phyloP scores from a whole-genome alignment of 2,888 invertebrate genomes.

The Halictus quadricinctus region DNA sequence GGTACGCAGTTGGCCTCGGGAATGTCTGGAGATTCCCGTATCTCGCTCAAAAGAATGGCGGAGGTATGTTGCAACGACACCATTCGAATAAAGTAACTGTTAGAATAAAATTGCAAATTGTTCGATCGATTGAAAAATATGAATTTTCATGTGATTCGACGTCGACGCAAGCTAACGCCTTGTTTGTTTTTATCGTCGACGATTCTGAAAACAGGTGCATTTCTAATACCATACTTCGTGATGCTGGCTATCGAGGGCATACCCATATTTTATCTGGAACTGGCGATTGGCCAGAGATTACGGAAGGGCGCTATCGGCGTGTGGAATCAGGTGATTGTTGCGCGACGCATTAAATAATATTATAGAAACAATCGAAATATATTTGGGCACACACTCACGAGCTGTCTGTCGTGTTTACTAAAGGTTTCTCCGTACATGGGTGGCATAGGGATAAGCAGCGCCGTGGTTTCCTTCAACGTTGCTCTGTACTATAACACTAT shows the following conservation, averaged over 20 bases:
- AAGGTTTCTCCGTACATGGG: constrained; percentile 92
- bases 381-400: neutral
- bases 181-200: neutral
- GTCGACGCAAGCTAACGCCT: neutral
- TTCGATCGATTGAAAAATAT: neutral
- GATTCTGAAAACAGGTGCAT: constrained; percentile 87
- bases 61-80: constrained; percentile 84
- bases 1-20: constrained; percentile 96
- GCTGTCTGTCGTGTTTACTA: neutral
- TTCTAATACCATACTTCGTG: constrained; percentile 97
- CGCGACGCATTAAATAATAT: neutral
- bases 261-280: constrained; percentile 97
- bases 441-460: constrained; percentile 96
- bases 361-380: constrained; percentile 3
- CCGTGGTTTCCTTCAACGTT: constrained; percentile 97
- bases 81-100: neutral
- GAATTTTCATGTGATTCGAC: neutral
- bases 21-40: constrained; percentile 98
- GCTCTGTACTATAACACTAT: constrained; percentile 99
- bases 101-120: neutral
- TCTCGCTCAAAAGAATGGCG: constrained; percentile 96
- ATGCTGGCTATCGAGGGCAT: constrained; percentile 97
- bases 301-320: constrained; percentile 97
- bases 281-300: constrained; percentile 96
- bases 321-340: constrained; percentile 89